Percentiles rank a stretch among this genome's conserved stretches.
Evolutionary conservation across 2,888 invertebrate species (phyloP).

Genomic region (Mythimna albipuncta): DNA sequence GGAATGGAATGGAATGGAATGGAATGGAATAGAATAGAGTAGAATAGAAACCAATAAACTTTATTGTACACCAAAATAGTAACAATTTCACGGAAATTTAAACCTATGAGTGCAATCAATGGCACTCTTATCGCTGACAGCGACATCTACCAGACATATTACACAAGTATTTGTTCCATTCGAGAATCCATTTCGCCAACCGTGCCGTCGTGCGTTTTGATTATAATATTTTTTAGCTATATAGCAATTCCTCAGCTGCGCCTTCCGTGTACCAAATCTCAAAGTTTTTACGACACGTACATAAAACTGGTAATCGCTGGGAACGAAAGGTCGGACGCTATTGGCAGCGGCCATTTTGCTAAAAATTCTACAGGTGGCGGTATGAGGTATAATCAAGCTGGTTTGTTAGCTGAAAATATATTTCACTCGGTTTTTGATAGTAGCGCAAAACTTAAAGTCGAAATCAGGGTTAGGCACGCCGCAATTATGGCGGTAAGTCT

Average conservation of each 20-base stretch:
- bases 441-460: not conserved
- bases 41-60: no score
- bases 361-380: conserved; percentile 71
- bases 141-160: no score
- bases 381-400: conserved; percentile 32
- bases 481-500: no score
- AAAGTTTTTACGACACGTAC: conserved; percentile 72
- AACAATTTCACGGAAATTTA: no score
- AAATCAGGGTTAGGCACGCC: not conserved
- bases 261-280: conserved; percentile 49
- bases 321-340: conserved; percentile 68
- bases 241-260: conserved; percentile 2
- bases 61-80: no score
- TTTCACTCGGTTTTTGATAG: conserved; percentile 6
- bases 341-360: conserved; percentile 66
- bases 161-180: no score
- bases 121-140: no score
- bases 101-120: no score
- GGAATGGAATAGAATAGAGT: no score
- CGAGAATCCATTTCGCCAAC: no score
- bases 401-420: conserved; percentile 31
- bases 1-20: no score
- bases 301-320: conserved; percentile 76
- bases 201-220: no score
- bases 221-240: not conserved